A percentile compares a stretch with the other conserved stretches of the same genome.
Conservation (phyloP, 2,797 vertebrate species). For the Gymnothorax reevesii region DNA sequence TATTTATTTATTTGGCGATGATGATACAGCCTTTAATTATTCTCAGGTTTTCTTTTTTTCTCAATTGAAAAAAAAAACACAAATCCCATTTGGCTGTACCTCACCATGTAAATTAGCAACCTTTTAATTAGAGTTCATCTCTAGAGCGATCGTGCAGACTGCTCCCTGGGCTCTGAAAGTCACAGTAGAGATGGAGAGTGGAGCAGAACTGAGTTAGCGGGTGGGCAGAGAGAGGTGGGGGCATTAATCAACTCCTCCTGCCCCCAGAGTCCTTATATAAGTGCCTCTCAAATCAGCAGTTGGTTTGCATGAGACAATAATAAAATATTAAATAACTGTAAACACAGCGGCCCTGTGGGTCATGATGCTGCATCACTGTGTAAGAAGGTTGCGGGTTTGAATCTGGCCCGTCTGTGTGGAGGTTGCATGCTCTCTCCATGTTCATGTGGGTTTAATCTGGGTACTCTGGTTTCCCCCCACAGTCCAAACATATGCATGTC, state of each 20-base stretch:
- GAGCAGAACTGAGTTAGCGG: not conserved
- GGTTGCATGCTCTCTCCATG: too few species aligned
- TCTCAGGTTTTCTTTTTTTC: not conserved
- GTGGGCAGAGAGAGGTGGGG: not conserved
- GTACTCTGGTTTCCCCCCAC: too few species aligned
- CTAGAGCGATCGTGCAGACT: not conserved
- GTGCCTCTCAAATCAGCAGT: not conserved
- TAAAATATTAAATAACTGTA: not conserved
- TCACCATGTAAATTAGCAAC: conserved; percentile 13
- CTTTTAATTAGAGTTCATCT: conserved; percentile 19
- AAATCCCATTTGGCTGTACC: not conserved
- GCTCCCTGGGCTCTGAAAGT: not conserved
- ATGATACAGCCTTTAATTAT: not conserved
- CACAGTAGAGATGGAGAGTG: not conserved
- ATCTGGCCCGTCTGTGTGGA: too few species aligned
- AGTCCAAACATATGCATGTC: too few species aligned
- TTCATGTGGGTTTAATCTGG: too few species aligned
- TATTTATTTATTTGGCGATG: not conserved
- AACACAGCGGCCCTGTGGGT: too few species aligned
- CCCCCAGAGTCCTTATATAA: not conserved
- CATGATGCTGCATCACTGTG: too few species aligned
- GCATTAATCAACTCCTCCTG: not conserved
- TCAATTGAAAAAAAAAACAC: not conserved
- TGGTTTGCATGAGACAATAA: not conserved
- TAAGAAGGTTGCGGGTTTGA: too few species aligned